phyloP scores from a whole-genome alignment of 2,797 vertebrate species.

The Syngnathus acus region DNA sequence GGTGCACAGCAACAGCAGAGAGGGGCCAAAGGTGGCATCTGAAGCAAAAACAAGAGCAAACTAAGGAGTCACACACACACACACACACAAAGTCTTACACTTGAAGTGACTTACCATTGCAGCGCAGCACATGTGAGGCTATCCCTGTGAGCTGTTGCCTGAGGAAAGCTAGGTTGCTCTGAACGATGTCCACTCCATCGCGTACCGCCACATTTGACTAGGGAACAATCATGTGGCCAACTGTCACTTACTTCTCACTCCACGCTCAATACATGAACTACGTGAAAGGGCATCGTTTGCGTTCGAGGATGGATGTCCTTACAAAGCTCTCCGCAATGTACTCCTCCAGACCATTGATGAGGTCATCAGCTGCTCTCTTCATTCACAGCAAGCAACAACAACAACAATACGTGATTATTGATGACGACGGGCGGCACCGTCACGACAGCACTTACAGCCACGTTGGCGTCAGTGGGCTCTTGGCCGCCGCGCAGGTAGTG shows the following conservation, averaged over 20 bases:
- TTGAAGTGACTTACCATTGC: conserved; percentile 56
- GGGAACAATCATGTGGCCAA: conserved; percentile 3
- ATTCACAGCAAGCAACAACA: conserved; percentile 1
- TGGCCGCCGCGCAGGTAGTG: conserved; percentile 71
- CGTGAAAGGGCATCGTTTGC: no score
- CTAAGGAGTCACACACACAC: no score
- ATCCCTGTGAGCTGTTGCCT: conserved; percentile 78
- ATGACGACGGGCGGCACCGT: no score
- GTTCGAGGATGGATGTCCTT: conserved; percentile 39
- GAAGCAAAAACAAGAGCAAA: background rate
- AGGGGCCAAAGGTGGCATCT: conserved; percentile 78
- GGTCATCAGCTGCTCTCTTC: conserved; percentile 73
- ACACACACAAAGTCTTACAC: no score
- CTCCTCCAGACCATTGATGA: conserved; percentile 76
- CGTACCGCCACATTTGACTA: conserved; percentile 75
- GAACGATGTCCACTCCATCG: conserved; percentile 78
- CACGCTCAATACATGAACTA: no score
- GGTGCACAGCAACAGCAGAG: conserved; percentile 78
- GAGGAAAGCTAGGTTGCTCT: conserved; percentile 79
- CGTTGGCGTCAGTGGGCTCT: conserved; percentile 75
- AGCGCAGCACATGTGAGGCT: conserved; percentile 76
- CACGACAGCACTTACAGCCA: conserved; percentile 60
- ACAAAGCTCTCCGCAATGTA: conserved; percentile 82
- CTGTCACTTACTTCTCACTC: no score
- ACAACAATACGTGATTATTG: background rate